Conservation (phyloP, 1,140 invertebrate genomes). For the Macrosteles quadrilineatus region DNA sequence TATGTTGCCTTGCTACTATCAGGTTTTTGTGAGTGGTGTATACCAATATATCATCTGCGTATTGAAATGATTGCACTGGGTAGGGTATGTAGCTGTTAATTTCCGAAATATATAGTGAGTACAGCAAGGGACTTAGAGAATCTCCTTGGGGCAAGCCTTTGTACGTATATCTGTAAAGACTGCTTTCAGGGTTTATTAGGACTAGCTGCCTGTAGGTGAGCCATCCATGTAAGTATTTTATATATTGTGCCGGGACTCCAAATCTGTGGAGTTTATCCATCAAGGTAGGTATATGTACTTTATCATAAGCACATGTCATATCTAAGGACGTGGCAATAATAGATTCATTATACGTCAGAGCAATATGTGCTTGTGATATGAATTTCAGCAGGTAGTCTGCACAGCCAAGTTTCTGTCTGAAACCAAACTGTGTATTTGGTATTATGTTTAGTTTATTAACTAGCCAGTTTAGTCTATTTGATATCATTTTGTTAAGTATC, state of each 20-base stretch:
- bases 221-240: background rate
- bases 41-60: background rate
- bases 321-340: background rate
- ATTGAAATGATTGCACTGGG: background rate
- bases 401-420: background rate
- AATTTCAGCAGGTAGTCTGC: background rate
- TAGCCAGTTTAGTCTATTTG: background rate
- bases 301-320: background rate
- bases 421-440: conserved; percentile 11
- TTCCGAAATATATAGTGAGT: background rate
- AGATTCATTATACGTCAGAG: background rate
- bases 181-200: too few relatives aligned
- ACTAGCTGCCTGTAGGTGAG: too few relatives aligned
- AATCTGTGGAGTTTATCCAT: background rate
- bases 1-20: background rate
- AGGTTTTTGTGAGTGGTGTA: background rate
- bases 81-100: background rate
- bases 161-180: background rate
- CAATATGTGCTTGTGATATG: background rate
- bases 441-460: background rate
- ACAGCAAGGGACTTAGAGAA: background rate
- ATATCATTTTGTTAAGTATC: background rate
- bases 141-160: conserved; percentile 1
- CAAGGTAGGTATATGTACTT: background rate
- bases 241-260: background rate